phyloP scores from a whole-genome alignment of 2,888 invertebrate genomes.

The Leptothorax acervorum region DNA sequence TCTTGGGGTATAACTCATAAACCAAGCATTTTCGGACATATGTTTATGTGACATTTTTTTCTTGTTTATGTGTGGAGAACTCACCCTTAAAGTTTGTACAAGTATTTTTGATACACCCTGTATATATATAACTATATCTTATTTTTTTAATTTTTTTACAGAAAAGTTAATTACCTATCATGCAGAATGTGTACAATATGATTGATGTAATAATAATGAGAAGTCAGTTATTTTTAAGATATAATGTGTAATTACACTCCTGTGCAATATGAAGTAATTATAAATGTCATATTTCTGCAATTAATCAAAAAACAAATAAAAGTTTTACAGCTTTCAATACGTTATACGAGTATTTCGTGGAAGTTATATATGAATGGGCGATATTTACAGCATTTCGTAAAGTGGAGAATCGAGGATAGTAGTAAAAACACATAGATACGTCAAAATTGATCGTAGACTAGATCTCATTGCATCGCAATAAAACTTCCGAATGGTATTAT shows the following conservation, averaged over 20 bases:
- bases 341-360: slow-evolving; percentile 1
- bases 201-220: background rate
- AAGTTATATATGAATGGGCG: slow-evolving; percentile 30
- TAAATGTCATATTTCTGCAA: background rate
- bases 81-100: no score
- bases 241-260: background rate
- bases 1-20: no score
- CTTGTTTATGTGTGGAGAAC: no score
- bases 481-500: slow-evolving; percentile 16
- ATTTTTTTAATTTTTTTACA: background rate
- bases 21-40: no score
- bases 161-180: background rate
- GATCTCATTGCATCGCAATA: slow-evolving; percentile 8
- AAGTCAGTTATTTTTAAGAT: background rate
- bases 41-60: no score
- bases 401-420: background rate
- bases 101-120: no score
- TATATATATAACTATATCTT: no score
- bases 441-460: slow-evolving; percentile 17
- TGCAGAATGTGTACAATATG: background rate
- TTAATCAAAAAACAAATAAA: background rate
- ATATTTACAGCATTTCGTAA: slow-evolving; percentile 35
- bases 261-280: background rate
- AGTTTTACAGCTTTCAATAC: slow-evolving; percentile 24
- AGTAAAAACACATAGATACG: slow-evolving; percentile 43